Base-by-base conservation (phyloP, 2,888 invertebrate species). In the Cheilosia urbana region DNA sequence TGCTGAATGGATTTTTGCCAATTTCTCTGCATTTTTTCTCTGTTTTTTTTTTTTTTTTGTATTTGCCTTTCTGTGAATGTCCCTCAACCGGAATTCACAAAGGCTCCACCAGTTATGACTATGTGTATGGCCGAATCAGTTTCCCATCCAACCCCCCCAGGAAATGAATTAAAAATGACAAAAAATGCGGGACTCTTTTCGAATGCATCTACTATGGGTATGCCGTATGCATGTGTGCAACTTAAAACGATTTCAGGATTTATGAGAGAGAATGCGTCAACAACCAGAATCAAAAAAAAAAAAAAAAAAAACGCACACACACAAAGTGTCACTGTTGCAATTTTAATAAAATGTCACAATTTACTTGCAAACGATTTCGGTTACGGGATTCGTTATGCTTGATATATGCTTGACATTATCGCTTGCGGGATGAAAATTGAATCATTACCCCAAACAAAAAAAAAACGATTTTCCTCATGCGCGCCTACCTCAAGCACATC, bases 271-370 rank as follows among this genome's bases (percentile, higher is more conserved):
- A 60, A 84, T 60, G 45, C 65, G 84, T 80, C 75, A 80, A 65
- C 73, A 72, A 34, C 58, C 30, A 55, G 68, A 69, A 34, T n/a
- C 30, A 58, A 60, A 69, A 37, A 9, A 30, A 30, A 30, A 9
- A 30, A 27, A 9, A 1, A 1, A 30, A 9, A 1, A 1, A 7
- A 30, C 7, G 1, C 30, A 9, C 6, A 1, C 0, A 34, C 2
- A 37, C 37, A 79, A 87, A 87, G 55, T 87, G 87, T 88, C 88
- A 87, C 80, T 87, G 85, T 79, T 88, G 87, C 85, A 88, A 87
- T 88, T 88, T 88, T 87, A 88, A 88, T 88, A 88, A 88, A 88
- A 88, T 78, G 87, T 88, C 85, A 88, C 88, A 88, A 87, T 87
- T 87, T 81, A 87, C 87, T 87, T 76, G 82, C 75, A 84, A 87